Evolutionary conservation across 2,888 invertebrate species (phyloP).

Genomic region (Oconnorella tubifera): DNA sequence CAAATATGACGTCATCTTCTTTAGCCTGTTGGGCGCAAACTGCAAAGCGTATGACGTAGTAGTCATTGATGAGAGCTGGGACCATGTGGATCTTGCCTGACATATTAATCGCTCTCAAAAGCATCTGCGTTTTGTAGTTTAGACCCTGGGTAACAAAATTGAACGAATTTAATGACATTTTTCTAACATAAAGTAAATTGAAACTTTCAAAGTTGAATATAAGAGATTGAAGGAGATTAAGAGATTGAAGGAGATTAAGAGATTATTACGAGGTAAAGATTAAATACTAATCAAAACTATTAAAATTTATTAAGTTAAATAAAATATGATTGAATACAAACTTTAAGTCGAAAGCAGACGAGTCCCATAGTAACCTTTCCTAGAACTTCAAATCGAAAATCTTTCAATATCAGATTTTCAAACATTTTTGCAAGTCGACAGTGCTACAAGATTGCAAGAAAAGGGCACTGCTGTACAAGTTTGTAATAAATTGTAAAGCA

Average conservation of each 20-base stretch:
- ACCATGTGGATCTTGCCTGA: conserved; percentile 94
- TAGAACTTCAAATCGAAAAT: conserved; percentile 82
- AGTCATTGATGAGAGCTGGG: conserved; percentile 82
- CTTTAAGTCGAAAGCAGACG: conserved; percentile 84
- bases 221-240: not conserved
- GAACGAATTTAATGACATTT: not conserved
- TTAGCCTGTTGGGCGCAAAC: conserved; percentile 85
- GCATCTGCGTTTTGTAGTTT: conserved; percentile 80
- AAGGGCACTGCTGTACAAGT: too few species aligned
- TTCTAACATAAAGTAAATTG: not conserved
- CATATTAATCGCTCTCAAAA: conserved; percentile 86
- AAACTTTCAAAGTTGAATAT: too few species aligned
- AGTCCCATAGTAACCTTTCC: conserved; percentile 82
- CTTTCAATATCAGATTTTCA: conserved; percentile 74
- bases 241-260: not conserved
- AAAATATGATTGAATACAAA: too few species aligned
- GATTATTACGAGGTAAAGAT: too few species aligned
- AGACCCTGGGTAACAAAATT: too few species aligned
- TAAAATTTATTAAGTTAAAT: too few species aligned
- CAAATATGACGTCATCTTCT: conserved; percentile 67
- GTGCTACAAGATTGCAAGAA: conserved; percentile 61
- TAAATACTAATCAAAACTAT: too few species aligned
- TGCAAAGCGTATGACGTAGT: conserved; percentile 72
- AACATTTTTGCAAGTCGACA: conserved; percentile 84
- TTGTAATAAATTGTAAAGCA: too few species aligned